Percentiles rank a stretch among this genome's conserved stretches.
Evolutionary conservation across 1,140 invertebrate genomes (phyloP).

Genomic region (Penaeus chinensis): DNA sequence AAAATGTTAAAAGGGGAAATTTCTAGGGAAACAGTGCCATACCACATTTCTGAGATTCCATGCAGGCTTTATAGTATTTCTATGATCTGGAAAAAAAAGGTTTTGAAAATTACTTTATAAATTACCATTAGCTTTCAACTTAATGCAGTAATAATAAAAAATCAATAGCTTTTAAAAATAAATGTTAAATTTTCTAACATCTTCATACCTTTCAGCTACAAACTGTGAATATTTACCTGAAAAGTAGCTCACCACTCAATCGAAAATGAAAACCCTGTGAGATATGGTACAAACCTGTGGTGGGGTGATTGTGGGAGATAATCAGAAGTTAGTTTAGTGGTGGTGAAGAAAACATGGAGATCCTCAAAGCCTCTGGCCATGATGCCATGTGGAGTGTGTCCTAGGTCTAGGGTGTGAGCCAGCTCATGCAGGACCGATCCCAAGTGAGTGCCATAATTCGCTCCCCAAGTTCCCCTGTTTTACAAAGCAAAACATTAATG

Average conservation of each 20-base stretch:
- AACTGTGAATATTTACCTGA: too few species aligned
- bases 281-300: conserved; percentile 41
- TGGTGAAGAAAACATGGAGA: conserved; percentile 78
- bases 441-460: conserved; percentile 90
- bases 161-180: too few species aligned
- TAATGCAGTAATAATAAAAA: conserved; percentile 66
- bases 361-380: conserved; percentile 96
- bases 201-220: too few species aligned
- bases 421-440: conserved; percentile 95
- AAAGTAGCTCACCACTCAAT: too few species aligned
- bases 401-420: conserved; percentile 94
- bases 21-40: not conserved
- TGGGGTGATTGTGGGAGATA: conserved; percentile 62
- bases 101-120: conserved; percentile 67
- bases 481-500: conserved; percentile 57
- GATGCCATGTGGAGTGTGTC: conserved; percentile 89
- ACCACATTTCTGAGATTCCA: conserved; percentile 64
- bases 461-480: conserved; percentile 81
- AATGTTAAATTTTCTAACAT: too few species aligned
- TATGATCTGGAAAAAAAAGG: conserved; percentile 52
- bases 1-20: too few species aligned
- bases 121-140: too few species aligned
- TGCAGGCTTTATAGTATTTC: conserved; percentile 53
- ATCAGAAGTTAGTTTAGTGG: conserved; percentile 57
- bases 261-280: conserved; percentile 48